Conservation (phyloP, 2,888 invertebrate genomes). For the Ophion ventricosus region DNA sequence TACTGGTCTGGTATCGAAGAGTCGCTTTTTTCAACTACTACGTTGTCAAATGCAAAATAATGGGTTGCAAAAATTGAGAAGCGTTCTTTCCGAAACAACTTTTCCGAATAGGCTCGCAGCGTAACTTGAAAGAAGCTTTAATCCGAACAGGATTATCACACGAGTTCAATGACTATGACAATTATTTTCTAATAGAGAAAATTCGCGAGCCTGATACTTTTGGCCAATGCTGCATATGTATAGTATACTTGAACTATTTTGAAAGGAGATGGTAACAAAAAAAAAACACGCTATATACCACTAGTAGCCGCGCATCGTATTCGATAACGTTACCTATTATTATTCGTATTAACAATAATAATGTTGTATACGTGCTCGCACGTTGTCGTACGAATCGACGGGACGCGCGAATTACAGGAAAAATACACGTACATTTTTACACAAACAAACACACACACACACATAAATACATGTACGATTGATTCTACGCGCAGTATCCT, state of each 20-base stretch:
- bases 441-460: constrained; percentile 9
- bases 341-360: constrained; percentile 56
- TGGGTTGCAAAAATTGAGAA: no score
- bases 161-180: no score
- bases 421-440: constrained; percentile 32
- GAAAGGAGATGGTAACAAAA: constrained; percentile 29
- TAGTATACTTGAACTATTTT: constrained; percentile 41
- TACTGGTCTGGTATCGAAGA: no score
- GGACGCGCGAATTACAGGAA: not conserved
- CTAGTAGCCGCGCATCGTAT: constrained; percentile 46
- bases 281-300: constrained; percentile 32
- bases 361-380: constrained; percentile 36
- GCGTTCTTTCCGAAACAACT: no score
- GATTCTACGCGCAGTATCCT: constrained; percentile 35
- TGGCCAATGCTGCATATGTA: constrained; percentile 40
- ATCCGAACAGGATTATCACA: no score
- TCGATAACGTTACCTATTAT: constrained; percentile 58
- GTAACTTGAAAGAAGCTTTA: no score
- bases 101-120: no score
- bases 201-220: not conserved
- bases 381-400: not conserved
- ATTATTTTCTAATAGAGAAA: not conserved
- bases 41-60: no score
- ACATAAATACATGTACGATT: not conserved
- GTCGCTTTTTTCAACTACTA: no score